phyloP scores from a whole-genome alignment of 2,113 vertebrate species.

The Alethe castanea region DNA sequence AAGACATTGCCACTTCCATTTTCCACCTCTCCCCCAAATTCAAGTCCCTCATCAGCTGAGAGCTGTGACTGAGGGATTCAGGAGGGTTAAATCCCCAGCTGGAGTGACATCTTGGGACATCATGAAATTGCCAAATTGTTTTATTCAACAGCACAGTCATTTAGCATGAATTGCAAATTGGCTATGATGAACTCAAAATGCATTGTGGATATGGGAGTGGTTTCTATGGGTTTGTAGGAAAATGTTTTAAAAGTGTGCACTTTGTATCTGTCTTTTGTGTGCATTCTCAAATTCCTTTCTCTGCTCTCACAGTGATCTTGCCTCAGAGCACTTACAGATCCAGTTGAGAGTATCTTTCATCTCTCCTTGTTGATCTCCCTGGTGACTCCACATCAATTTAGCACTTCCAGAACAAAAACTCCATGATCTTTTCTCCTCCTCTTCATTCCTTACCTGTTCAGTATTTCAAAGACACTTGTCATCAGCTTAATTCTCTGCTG shows the following conservation, averaged over 20 bases:
- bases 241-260: neutral
- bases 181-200: neutral
- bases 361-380: slow-evolving; percentile 7
- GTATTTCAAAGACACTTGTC: slow-evolving; percentile 10
- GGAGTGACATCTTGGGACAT: neutral
- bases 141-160: neutral
- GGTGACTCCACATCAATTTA: neutral
- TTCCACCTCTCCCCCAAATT: neutral
- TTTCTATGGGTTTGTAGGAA: neutral
- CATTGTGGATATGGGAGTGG: neutral
- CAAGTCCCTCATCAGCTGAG: neutral
- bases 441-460: slow-evolving; percentile 29
- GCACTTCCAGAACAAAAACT: slow-evolving; percentile 19
- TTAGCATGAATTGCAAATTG: neutral
- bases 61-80: neutral
- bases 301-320: neutral
- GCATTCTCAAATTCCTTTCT: neutral
- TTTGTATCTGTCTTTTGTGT: neutral
- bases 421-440: neutral
- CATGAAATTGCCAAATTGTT: neutral
- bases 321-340: neutral
- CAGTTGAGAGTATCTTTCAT: slow-evolving; percentile 16
- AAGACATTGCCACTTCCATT: neutral
- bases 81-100: neutral
- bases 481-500: slow-evolving; percentile 22